Evolutionary conservation across 2,113 vertebrate genomes (phyloP).

Genomic region (Malaclemys terrapin): DNA sequence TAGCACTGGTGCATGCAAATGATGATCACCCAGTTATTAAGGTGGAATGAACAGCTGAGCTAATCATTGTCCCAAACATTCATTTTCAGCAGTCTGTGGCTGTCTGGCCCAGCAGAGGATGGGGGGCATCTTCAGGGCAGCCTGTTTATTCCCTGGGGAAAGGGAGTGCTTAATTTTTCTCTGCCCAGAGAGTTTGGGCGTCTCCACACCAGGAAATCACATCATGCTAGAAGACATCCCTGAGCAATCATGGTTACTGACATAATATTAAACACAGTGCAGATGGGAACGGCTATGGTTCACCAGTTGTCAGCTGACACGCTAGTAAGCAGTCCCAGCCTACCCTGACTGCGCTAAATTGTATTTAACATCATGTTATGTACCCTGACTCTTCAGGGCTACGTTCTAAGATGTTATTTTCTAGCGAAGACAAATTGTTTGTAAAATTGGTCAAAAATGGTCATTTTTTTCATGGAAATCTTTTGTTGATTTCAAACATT

Average conservation of each 20-base stretch:
- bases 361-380: background rate
- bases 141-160: accelerated
- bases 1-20: background rate
- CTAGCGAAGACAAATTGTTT: background rate
- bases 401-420: background rate
- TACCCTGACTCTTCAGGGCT: background rate
- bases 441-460: background rate
- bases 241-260: background rate
- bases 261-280: background rate
- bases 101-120: background rate
- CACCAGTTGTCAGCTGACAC: accelerated
- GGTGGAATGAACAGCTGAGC: background rate
- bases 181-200: background rate
- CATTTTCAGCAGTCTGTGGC: accelerated
- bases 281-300: slow-evolving; percentile 28
- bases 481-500: too few species aligned
- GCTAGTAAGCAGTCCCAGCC: background rate
- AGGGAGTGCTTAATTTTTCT: background rate
- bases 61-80: background rate
- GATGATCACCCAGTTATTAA: background rate
- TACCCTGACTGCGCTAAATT: background rate
- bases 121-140: accelerated
- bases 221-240: background rate
- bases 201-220: background rate
- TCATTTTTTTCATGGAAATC: background rate